These are phyloP conservation scores for Peromyscus polionotus DNA, from an alignment of 2,113 vertebrate species.

Conservation along the genomic window DNA sequence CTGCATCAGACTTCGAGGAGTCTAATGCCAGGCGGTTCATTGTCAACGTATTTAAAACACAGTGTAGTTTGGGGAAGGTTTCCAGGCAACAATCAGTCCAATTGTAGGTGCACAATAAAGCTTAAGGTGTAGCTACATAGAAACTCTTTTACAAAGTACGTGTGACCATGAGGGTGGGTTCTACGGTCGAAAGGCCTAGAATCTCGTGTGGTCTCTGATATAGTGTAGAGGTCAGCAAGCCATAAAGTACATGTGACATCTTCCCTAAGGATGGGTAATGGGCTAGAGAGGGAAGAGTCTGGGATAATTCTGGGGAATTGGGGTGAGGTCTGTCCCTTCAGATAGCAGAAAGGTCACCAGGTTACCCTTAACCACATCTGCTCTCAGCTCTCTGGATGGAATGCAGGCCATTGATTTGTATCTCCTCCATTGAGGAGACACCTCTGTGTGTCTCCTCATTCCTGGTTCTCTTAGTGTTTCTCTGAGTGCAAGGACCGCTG, in stretches of 20 bases:
- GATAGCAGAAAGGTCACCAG: background rate
- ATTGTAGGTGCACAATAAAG: no score
- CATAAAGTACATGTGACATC: background rate
- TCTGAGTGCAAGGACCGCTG: background rate
- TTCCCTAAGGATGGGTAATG: background rate
- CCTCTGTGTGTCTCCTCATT: background rate
- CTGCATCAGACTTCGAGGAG: no score
- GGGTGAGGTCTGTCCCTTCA: background rate
- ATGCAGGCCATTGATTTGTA: background rate
- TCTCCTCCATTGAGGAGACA: background rate
- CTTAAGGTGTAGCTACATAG: no score
- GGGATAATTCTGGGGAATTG: background rate
- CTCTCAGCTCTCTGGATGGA: background rate
- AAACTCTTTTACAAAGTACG: no score
- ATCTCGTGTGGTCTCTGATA: background rate
- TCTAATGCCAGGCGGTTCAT: no score
- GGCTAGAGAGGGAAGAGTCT: background rate
- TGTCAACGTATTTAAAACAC: no score
- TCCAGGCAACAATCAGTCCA: no score
- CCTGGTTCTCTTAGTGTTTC: background rate
- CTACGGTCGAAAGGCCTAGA: background rate
- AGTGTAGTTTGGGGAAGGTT: no score
- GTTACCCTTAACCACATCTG: background rate
- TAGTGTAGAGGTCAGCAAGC: background rate
- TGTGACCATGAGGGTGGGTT: no score